These are phyloP conservation scores for Cosmia trapezina DNA, from an alignment of 2,888 invertebrate genomes.

Conservation along the genomic window DNA sequence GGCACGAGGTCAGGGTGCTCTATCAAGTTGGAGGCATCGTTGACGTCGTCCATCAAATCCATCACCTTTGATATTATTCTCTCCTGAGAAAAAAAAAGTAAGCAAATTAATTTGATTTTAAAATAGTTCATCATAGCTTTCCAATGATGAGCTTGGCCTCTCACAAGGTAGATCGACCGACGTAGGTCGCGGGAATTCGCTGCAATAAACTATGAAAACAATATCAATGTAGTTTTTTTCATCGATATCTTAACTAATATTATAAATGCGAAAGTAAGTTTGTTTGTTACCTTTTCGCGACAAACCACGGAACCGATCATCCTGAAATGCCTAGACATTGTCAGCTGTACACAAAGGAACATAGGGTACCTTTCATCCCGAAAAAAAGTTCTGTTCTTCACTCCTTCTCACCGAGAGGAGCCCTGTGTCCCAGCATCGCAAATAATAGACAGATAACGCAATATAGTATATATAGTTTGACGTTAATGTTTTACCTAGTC, in stretches of 20 bases:
- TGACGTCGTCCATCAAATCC: constrained; percentile 65
- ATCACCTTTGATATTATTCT: constrained; percentile 61
- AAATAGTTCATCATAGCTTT: too few species aligned
- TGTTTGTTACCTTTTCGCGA: too few species aligned
- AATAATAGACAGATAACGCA: too few species aligned
- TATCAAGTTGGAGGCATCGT: constrained; percentile 52
- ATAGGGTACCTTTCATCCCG: too few species aligned
- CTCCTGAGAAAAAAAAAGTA: constrained; percentile 57
- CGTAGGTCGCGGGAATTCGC: not conserved
- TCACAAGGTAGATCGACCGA: not conserved
- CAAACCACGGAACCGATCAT: too few species aligned
- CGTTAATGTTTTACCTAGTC: not conserved
- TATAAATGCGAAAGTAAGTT: too few species aligned
- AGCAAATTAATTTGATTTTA: not conserved
- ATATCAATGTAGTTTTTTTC: not conserved
- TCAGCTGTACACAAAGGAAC: too few species aligned
- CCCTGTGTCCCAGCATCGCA: too few species aligned
- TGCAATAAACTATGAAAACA: not conserved
- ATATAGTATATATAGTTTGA: not conserved
- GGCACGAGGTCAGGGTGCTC: constrained; percentile 70
- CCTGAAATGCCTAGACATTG: too few species aligned
- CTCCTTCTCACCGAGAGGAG: too few species aligned
- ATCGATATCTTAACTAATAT: too few species aligned
- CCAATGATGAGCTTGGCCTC: not conserved
- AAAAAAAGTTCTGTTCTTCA: too few species aligned